These are phyloP conservation scores for Caenorhabditis sp. DNA, from an alignment of 2,888 invertebrate genomes.

Conservation along the genomic window DNA sequence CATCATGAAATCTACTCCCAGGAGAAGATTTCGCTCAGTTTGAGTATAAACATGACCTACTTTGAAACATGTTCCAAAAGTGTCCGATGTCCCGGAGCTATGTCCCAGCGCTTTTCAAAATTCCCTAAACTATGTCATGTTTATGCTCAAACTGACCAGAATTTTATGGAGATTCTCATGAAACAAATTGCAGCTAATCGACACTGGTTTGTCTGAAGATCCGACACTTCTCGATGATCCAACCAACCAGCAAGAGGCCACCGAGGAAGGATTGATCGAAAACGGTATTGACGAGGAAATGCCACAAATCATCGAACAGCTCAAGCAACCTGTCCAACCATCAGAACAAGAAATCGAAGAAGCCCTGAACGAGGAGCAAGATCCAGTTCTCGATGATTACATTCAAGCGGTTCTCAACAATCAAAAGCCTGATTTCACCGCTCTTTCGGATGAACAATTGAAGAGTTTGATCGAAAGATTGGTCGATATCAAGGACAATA, in stretches of 20 bases:
- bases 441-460: conserved; percentile 43
- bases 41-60: no score
- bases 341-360: conserved; percentile 34
- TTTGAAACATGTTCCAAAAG: no score
- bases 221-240: conserved; percentile 19
- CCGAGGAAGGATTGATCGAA: conserved; percentile 22
- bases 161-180: no score
- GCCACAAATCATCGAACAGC: conserved; percentile 41
- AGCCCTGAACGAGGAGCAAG: conserved; percentile 24
- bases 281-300: conserved; percentile 33
- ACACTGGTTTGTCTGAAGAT: conserved; percentile 44
- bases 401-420: conserved; percentile 43
- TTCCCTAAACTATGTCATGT: neutral
- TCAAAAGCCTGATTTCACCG: conserved; percentile 39
- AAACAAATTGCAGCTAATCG: conserved; percentile 37
- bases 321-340: conserved; percentile 38
- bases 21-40: no score
- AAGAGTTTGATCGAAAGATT: conserved; percentile 31
- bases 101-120: no score
- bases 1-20: no score
- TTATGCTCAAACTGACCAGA: neutral
- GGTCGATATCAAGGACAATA: conserved; percentile 24
- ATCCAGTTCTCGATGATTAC: conserved; percentile 39
- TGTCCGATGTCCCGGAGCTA: no score
- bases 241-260: neutral